phyloP scores from a whole-genome alignment of 2,113 vertebrate species.

The Baryphthengus martii region DNA sequence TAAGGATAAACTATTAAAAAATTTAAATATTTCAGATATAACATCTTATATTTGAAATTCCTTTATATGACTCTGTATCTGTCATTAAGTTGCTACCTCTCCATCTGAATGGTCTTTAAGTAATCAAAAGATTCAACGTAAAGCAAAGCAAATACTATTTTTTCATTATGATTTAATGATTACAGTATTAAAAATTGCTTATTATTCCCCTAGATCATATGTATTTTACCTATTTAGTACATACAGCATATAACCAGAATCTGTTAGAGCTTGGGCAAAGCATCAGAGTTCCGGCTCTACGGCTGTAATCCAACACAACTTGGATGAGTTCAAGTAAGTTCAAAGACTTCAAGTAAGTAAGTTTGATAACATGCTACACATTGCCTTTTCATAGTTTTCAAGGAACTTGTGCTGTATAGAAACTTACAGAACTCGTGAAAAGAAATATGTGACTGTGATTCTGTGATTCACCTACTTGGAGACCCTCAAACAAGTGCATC shows the following conservation, averaged over 20 bases:
- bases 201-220: neutral
- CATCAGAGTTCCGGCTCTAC: neutral
- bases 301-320: neutral
- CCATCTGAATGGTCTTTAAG: neutral
- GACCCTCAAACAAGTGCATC: neutral
- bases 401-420: neutral
- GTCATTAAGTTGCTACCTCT: neutral
- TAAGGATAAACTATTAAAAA: neutral
- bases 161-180: neutral
- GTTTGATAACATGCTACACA: neutral
- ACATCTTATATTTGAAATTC: neutral
- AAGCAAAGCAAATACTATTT: neutral
- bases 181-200: neutral
- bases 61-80: neutral
- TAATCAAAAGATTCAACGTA: neutral
- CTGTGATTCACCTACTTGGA: neutral
- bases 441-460: neutral
- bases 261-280: neutral
- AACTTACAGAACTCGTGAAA: neutral
- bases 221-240: neutral
- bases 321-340: neutral
- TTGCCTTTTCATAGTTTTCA: neutral
- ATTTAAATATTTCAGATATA: neutral
- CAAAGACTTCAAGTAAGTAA: neutral
- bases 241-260: neutral